These are phyloP conservation scores for Gari tellinella DNA, from an alignment of 2,888 invertebrate species.

Conservation along the genomic window DNA sequence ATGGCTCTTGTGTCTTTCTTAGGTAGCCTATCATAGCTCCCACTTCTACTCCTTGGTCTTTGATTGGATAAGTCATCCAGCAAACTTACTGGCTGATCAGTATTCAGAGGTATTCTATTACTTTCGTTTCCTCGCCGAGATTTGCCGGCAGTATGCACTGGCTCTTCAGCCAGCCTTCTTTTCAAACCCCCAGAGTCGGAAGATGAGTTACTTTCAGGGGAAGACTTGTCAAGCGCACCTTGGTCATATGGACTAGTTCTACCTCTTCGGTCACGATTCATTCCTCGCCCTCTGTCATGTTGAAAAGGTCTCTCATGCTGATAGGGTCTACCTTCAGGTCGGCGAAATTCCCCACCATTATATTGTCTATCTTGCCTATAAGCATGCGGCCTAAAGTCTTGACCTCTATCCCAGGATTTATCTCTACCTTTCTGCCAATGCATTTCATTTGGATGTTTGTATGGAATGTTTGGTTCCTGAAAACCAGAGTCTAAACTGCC, in stretches of 20 bases:
- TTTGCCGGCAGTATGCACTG: slow-evolving; percentile 27
- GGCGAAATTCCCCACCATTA: background rate
- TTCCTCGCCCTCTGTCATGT: slow-evolving; percentile 28
- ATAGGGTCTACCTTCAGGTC: background rate
- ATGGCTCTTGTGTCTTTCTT: slow-evolving; percentile 5
- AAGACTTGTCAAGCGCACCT: slow-evolving; percentile 27
- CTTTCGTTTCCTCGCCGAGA: slow-evolving; percentile 34
- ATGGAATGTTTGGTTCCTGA: no score
- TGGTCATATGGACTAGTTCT: slow-evolving; percentile 10
- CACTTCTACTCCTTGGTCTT: slow-evolving; percentile 28
- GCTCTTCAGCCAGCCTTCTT: slow-evolving; percentile 42
- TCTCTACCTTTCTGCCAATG: no score
- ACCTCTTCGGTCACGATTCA: slow-evolving; percentile 18
- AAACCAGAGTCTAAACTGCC: no score
- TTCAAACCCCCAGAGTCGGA: slow-evolving; percentile 47
- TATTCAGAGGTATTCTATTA: slow-evolving; percentile 12
- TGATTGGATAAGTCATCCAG: slow-evolving; percentile 19
- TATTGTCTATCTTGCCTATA: background rate
- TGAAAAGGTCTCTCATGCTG: background rate
- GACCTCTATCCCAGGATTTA: background rate
- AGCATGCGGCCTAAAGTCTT: background rate
- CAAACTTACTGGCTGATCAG: slow-evolving; percentile 10
- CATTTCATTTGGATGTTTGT: no score
- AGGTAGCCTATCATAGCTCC: slow-evolving; percentile 20
- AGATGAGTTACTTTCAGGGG: slow-evolving; percentile 54